Conservation (phyloP, 2,113 vertebrate genomes). For the Nestor notabilis region DNA sequence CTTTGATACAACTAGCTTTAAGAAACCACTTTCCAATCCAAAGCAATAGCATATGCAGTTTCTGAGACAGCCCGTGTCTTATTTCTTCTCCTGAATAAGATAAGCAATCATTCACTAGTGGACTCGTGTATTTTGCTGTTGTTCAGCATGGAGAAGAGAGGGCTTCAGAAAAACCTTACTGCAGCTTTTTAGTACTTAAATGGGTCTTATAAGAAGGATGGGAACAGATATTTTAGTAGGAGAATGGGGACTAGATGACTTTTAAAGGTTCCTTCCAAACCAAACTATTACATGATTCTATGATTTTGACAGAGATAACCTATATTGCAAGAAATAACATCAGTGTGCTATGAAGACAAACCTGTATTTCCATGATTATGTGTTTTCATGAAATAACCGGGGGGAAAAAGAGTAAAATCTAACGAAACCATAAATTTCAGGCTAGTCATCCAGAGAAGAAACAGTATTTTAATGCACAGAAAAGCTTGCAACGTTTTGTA, state of each 20-base stretch:
- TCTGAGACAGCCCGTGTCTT: neutral
- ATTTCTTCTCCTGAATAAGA: neutral
- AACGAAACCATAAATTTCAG: neutral
- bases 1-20: neutral
- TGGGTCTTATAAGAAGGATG: neutral
- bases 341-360: neutral
- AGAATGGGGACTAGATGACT: neutral
- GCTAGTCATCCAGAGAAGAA: neutral
- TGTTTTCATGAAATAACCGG: neutral
- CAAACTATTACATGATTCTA: neutral
- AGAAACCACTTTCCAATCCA: conserved; percentile 18
- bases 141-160: neutral
- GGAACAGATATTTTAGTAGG: neutral
- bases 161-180: neutral
- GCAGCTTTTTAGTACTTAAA: neutral
- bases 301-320: neutral
- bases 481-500: neutral
- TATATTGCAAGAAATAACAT: neutral
- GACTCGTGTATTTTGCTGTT: neutral
- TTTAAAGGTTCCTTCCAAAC: neutral
- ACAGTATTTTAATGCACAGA: neutral
- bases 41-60: neutral
- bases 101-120: neutral
- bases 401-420: accelerated
- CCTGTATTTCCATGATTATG: neutral